phyloP scores from a whole-genome alignment of 2,113 vertebrate species.

The Ranitomeya imitator region DNA sequence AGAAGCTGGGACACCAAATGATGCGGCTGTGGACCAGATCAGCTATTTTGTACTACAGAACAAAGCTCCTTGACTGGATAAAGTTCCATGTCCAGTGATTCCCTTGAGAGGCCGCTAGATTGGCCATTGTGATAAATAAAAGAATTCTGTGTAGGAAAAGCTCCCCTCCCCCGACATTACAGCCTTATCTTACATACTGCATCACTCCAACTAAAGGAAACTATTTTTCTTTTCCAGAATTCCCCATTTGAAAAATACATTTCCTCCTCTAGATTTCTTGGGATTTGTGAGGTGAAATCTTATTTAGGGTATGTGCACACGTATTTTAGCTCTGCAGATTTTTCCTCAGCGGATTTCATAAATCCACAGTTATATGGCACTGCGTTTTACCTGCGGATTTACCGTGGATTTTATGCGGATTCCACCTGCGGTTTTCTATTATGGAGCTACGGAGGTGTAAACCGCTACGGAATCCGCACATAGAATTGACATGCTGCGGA shows the following conservation, averaged over 20 bases:
- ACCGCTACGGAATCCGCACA: too few relatives aligned
- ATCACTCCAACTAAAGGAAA: background rate
- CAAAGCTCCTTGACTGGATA: background rate
- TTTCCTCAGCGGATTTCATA: too few relatives aligned
- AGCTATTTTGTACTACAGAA: background rate
- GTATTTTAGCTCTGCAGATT: too few relatives aligned
- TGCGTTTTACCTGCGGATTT: too few relatives aligned
- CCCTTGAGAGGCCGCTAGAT: background rate
- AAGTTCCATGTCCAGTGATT: background rate
- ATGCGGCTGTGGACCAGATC: too few relatives aligned
- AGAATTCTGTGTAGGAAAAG: background rate
- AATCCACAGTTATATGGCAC: too few relatives aligned
- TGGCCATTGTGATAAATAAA: background rate
- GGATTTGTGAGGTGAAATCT: background rate
- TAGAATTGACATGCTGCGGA: too few relatives aligned
- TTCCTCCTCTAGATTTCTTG: constrained; percentile 1
- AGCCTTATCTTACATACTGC: background rate
- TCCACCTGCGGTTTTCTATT: too few relatives aligned
- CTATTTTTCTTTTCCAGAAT: background rate
- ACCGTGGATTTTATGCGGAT: too few relatives aligned
- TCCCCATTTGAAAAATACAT: background rate
- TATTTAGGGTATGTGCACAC: too few relatives aligned
- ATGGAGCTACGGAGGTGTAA: too few relatives aligned
- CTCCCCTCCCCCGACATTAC: background rate
- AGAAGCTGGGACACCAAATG: background rate